Evolutionary conservation across 1,140 invertebrate species (phyloP).

Genomic region (Papilio helenus): DNA sequence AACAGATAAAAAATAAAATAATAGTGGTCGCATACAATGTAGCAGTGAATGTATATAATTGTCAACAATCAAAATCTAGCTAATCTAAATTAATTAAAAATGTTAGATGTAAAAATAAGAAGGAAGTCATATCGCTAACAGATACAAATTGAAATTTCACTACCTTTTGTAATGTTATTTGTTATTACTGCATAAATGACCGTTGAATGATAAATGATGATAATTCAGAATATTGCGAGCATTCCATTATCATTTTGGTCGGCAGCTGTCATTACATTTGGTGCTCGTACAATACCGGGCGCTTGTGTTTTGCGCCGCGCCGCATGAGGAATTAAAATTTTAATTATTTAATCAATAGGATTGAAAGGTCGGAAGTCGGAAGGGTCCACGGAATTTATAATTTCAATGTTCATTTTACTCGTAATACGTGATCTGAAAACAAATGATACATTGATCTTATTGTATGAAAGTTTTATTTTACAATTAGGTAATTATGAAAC

Average conservation of each 20-base stretch:
- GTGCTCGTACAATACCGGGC: slow-evolving; percentile 56
- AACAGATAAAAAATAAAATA: no score
- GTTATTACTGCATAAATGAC: slow-evolving; percentile 53
- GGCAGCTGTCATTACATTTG: slow-evolving; percentile 59
- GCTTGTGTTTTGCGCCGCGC: slow-evolving; percentile 49
- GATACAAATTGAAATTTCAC: slow-evolving; percentile 18
- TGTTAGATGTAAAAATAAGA: neutral
- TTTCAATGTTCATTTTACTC: slow-evolving; percentile 21
- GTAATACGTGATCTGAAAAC: slow-evolving; percentile 19
- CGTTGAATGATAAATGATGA: slow-evolving; percentile 70
- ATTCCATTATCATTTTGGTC: slow-evolving; percentile 65
- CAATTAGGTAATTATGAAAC: neutral
- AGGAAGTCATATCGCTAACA: neutral
- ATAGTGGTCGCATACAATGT: no score
- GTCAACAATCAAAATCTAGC: no score
- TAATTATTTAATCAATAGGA: slow-evolving; percentile 51
- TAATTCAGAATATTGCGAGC: slow-evolving; percentile 69
- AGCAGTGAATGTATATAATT: no score
- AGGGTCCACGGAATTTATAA: slow-evolving; percentile 31
- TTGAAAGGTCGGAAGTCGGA: slow-evolving; percentile 28
- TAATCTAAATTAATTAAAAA: no score
- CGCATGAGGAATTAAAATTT: slow-evolving; percentile 57
- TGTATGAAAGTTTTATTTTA: neutral
- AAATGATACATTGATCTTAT: slow-evolving; percentile 8
- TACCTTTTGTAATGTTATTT: slow-evolving; percentile 1